phyloP scores from a whole-genome alignment of 2,113 vertebrate genomes.

The Holacanthus passer region DNA sequence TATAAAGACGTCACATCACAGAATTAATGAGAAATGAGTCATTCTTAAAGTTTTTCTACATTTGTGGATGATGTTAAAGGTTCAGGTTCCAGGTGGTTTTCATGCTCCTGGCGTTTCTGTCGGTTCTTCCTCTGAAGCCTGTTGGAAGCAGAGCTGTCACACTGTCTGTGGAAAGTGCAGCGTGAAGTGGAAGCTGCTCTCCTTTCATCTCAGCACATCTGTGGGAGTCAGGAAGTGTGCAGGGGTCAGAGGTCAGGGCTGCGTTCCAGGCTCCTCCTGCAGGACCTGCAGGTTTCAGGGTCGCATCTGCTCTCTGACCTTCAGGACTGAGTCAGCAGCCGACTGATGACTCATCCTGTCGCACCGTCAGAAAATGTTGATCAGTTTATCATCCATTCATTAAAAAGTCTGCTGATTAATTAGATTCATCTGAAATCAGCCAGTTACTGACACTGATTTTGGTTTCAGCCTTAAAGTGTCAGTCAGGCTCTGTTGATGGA shows the following conservation, averaged over 20 bases:
- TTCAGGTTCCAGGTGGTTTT: background rate
- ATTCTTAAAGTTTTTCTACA: background rate
- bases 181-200: background rate
- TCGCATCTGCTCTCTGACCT: slow-evolving; percentile 25
- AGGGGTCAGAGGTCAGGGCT: background rate
- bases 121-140: background rate
- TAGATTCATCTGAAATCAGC: too few species aligned
- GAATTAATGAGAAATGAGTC: too few species aligned
- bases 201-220: slow-evolving; percentile 23
- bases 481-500: too few species aligned
- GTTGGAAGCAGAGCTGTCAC: background rate
- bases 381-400: background rate
- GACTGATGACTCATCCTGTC: background rate
- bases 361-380: background rate
- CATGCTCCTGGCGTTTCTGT: background rate
- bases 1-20: background rate
- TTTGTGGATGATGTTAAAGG: background rate
- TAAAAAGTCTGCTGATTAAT: too few species aligned
- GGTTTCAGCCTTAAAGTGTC: too few species aligned
- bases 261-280: background rate
- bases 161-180: background rate
- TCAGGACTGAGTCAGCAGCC: background rate
- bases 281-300: slow-evolving; percentile 5
- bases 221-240: slow-evolving; percentile 21
- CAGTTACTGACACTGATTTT: too few species aligned